These are phyloP conservation scores for Dicaeum eximium DNA, from an alignment of 2,113 vertebrate genomes.

Conservation along the genomic window DNA sequence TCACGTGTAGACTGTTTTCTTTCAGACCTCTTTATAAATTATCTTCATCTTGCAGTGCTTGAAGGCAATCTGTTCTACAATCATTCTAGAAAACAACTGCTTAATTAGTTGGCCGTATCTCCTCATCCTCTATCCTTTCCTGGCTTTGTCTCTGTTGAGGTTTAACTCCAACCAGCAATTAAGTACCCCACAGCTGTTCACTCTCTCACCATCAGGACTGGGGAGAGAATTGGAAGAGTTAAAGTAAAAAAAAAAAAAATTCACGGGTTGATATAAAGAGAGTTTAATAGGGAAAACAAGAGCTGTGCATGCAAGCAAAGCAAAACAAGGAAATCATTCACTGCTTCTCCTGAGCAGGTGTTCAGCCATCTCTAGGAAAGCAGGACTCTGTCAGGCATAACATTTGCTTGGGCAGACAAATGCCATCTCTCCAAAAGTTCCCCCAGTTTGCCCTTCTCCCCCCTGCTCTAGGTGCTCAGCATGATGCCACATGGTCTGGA, in stretches of 20 bases:
- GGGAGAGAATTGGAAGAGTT: not conserved
- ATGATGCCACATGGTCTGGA: not conserved
- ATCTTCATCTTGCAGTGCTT: not conserved
- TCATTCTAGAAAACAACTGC: not conserved
- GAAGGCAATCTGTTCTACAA: not conserved
- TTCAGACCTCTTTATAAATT: not conserved
- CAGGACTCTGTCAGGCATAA: not conserved
- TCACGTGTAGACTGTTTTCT: not conserved
- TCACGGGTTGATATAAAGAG: not conserved
- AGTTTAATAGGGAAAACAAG: not conserved
- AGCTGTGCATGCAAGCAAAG: not conserved
- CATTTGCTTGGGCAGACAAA: not conserved
- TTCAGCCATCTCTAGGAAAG: not conserved
- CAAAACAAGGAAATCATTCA: not conserved
- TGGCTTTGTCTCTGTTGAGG: not conserved
- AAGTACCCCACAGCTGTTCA: not conserved
- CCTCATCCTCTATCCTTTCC: not conserved
- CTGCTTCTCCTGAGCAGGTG: not conserved
- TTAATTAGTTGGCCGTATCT: constrained; percentile 1
- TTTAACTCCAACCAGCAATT: not conserved
- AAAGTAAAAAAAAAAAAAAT: not conserved
- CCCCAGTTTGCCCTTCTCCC: not conserved
- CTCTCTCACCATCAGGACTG: not conserved
- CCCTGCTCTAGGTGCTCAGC: fast-evolving
- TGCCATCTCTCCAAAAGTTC: not conserved